These are phyloP conservation scores for Scylla paramamosain DNA, from an alignment of 1,140 invertebrate species.

Conservation along the genomic window DNA sequence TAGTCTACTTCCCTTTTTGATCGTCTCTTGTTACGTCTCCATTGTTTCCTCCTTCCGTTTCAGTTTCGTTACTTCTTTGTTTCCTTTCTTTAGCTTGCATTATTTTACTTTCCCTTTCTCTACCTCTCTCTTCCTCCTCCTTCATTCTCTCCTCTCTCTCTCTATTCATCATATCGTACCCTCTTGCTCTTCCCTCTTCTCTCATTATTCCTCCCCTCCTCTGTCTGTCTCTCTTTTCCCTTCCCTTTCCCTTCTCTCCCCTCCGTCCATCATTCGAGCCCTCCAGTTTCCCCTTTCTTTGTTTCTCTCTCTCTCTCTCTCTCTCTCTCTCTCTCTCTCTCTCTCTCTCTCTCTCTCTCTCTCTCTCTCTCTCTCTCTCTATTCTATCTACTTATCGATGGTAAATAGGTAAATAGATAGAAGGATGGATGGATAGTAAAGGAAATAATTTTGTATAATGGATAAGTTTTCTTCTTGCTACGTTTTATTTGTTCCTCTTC, in stretches of 20 bases:
- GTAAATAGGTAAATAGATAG: too few species aligned
- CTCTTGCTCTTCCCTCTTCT: not conserved
- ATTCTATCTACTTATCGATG: not conserved
- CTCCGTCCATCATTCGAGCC: conserved; percentile 19
- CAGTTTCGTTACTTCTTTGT: not conserved
- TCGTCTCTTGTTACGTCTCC: not conserved
- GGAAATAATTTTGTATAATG: too few species aligned
- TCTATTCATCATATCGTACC: conserved; percentile 19
- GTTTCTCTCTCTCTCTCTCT: not conserved
- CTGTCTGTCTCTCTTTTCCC: conserved; percentile 34
- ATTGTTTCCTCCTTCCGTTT: not conserved
- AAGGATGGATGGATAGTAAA: too few species aligned
- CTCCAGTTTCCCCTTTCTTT: conserved; percentile 29
- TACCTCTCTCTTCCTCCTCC: not conserved
- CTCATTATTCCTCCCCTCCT: conserved; percentile 3
- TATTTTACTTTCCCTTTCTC: not conserved
- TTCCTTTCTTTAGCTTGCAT: not conserved
- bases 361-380: conserved; percentile 39
- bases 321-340: conserved; percentile 33
- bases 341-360: conserved; percentile 55
- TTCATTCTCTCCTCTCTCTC: too few species aligned
- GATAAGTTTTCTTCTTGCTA: too few species aligned
- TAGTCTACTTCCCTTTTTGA: not conserved
- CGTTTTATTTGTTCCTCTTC: too few species aligned
- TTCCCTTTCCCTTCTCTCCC: conserved; percentile 12